Percentiles rank a stretch among this genome's conserved stretches.
phyloP scores from a whole-genome alignment of 2,113 vertebrate genomes.

The Proteles cristata region DNA sequence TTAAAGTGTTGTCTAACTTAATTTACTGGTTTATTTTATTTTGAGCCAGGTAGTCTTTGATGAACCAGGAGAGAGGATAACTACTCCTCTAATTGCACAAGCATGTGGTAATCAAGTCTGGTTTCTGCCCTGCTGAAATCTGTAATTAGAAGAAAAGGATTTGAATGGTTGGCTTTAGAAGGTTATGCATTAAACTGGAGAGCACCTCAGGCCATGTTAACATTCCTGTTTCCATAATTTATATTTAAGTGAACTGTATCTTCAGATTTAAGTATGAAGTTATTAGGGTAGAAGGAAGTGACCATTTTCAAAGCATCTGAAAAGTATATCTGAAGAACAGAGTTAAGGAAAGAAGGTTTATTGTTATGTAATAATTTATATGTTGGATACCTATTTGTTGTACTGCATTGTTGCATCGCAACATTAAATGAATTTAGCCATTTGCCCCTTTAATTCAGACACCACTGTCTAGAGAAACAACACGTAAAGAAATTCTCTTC shows the following conservation, averaged over 20 bases:
- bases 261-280: not conserved
- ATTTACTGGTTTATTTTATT: conserved; percentile 41
- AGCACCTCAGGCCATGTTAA: not conserved
- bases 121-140: not conserved
- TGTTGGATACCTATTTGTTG: not conserved
- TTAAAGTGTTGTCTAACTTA: conserved; percentile 52
- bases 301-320: not conserved
- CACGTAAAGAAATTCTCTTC: not conserved
- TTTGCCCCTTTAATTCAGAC: not conserved
- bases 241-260: not conserved
- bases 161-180: not conserved
- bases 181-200: not conserved
- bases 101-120: not conserved
- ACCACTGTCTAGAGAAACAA: not conserved
- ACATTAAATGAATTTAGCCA: not conserved
- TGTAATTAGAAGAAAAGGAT: conserved; percentile 11
- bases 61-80: not conserved
- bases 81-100: not conserved
- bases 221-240: not conserved
- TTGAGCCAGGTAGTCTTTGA: conserved; percentile 61
- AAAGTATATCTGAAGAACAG: not conserved
- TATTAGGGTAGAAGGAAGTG: not conserved
- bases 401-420: not conserved
- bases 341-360: not conserved
- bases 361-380: not conserved